phyloP scores from a whole-genome alignment of 2,888 invertebrate genomes.

The Agrypnus murinus region DNA sequence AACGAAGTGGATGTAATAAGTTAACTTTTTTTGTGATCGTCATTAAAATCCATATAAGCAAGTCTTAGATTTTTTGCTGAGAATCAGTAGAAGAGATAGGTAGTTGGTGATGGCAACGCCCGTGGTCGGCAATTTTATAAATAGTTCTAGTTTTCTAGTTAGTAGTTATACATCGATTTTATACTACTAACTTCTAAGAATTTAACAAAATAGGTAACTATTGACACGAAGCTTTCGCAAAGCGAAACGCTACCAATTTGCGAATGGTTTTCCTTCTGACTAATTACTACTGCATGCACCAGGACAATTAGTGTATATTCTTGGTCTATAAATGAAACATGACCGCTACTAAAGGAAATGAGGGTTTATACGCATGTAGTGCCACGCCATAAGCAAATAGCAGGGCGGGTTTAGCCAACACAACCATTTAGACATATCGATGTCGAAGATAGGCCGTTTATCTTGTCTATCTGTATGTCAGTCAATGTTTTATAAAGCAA shows the following conservation, averaged over 20 bases:
- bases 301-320: slow-evolving; percentile 18
- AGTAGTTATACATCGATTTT: slow-evolving; percentile 32
- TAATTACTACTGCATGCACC: neutral
- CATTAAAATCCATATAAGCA: slow-evolving; percentile 22
- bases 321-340: slow-evolving; percentile 22
- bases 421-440: slow-evolving; percentile 18
- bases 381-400: slow-evolving; percentile 49
- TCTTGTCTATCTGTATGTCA: neutral
- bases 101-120: slow-evolving; percentile 34
- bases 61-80: slow-evolving; percentile 15
- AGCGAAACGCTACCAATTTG: no score
- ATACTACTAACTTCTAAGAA: neutral
- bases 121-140: no score
- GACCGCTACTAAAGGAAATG: slow-evolving; percentile 40
- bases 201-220: neutral
- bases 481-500: slow-evolving; percentile 3
- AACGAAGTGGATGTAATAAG: neutral
- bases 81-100: slow-evolving; percentile 21
- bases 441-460: slow-evolving; percentile 18
- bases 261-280: no score
- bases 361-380: slow-evolving; percentile 46
- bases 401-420: slow-evolving; percentile 44
- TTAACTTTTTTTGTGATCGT: neutral
- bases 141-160: slow-evolving; percentile 27
- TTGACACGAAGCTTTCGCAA: no score